A percentile compares a stretch with the other conserved stretches of the same genome.
Evolutionary conservation across 2,113 vertebrate species (phyloP).

Genomic region (Narcine bancroftii): DNA sequence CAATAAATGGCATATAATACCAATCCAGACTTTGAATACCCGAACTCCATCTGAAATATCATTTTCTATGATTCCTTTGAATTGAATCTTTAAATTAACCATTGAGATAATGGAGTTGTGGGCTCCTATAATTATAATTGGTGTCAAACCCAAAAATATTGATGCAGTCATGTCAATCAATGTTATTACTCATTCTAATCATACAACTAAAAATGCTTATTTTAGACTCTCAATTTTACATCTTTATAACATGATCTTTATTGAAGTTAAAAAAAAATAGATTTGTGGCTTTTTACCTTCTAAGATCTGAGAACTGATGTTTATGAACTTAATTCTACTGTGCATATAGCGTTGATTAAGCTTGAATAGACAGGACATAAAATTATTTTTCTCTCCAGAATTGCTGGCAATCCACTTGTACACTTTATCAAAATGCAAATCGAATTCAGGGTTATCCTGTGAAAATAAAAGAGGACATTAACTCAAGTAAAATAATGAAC

Average conservation of each 20-base stretch:
- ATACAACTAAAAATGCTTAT: neutral
- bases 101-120: neutral
- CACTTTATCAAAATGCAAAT: slow-evolving; percentile 46
- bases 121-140: too few relatives aligned
- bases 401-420: slow-evolving; percentile 43
- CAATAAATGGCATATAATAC: neutral
- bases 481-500: neutral
- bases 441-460: slow-evolving; percentile 44
- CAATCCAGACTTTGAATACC: neutral
- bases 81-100: neutral
- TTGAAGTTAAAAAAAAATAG: neutral
- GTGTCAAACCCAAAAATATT: too few relatives aligned
- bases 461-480: neutral
- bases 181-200: neutral
- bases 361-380: slow-evolving; percentile 45
- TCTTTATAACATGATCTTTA: neutral
- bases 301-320: neutral
- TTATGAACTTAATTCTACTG: slow-evolving; percentile 36
- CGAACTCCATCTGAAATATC: neutral
- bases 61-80: neutral
- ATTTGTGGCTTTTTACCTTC: slow-evolving; percentile 43
- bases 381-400: slow-evolving; percentile 41
- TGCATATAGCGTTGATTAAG: slow-evolving; percentile 43
- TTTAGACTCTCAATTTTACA: neutral
- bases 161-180: neutral